Percentiles rank a stretch among this genome's conserved stretches.
Evolutionary conservation across 2,888 invertebrate genomes (phyloP).

Genomic region (Conistra vaccinii): DNA sequence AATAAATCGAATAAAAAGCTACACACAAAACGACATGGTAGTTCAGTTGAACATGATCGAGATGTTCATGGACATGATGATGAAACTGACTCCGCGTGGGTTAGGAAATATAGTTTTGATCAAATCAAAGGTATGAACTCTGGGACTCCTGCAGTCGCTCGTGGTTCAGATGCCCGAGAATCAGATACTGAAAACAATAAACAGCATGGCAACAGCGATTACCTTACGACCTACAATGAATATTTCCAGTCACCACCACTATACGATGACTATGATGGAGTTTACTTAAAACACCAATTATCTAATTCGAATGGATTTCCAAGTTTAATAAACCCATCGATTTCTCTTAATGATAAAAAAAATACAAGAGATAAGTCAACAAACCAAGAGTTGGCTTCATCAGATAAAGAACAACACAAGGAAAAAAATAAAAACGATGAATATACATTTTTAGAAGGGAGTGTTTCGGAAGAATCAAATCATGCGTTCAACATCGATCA

Average conservation of each 20-base stretch:
- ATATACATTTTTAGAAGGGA: background rate
- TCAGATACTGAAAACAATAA: background rate
- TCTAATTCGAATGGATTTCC: background rate
- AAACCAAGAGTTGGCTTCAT: background rate
- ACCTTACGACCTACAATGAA: slow-evolving; percentile 14
- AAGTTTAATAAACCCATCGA: slow-evolving; percentile 18
- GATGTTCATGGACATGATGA: background rate
- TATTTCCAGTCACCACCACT: slow-evolving; percentile 35
- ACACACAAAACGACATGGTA: background rate
- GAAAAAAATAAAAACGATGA: slow-evolving; percentile 1
- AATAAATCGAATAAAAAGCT: slow-evolving; percentile 1
- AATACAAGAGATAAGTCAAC: background rate
- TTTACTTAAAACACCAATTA: slow-evolving; percentile 3
- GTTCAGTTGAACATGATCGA: slow-evolving; percentile 14
- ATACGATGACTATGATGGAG: slow-evolving; percentile 41
- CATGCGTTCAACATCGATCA: background rate
- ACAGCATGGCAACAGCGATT: background rate
- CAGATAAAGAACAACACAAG: background rate
- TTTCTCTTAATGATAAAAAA: slow-evolving; percentile 8
- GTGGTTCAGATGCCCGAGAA: background rate
- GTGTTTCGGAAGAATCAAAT: background rate
- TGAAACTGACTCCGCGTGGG: background rate
- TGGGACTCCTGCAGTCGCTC: background rate
- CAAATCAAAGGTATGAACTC: background rate
- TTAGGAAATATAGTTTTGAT: slow-evolving; percentile 31